Base-by-base conservation (phyloP, 2,888 invertebrate species). In the Tolmerus cingulatus region DNA sequence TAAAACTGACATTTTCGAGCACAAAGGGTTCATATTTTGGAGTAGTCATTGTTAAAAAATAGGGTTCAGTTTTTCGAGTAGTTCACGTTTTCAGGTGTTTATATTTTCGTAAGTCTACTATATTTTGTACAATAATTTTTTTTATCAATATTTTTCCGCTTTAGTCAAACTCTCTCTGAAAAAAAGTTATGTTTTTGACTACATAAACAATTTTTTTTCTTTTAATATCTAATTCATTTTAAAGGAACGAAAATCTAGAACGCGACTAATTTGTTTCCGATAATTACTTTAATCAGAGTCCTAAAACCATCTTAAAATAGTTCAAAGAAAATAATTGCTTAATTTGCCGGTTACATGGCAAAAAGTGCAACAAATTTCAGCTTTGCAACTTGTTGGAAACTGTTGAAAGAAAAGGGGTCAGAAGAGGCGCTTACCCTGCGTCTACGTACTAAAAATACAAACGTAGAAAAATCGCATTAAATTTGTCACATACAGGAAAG, bases 401-500 rank as follows among this genome's bases (percentile, higher is more conserved):
- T 19, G 19, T 8, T 66, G 12, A 19, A 66, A 66, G 66, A 23
- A 27, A 19, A 27, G 66, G 12, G 19, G 66, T 66, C 27, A 66
- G 0, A 12, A 19, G 8, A 7, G 66, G 66, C 66, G 27, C 66
- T 27, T 2, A 66, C 66, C 66, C 23, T 66, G 2, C 23, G 27
- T 3, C 12, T 19, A 8, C 55, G 19, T 19, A 55, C 55, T 27
- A 66, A 23, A 66, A 66, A 27, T 66, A 23, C 66, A 66, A 66
- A 66, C 23, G 66, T 66, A 34, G 34, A 76, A 51, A 79, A 79
- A 46, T 79, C 79, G 51, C 79, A 79, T 79, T 79, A 79, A 79
- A 46, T 79, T 79, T 51, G 30, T 27, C 79, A 79, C 27, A 51
- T 79, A 51, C 78, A 78, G 78, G 78, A 78, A 78, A 78, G 78